These are phyloP conservation scores for Burhinus bistriatus DNA, from an alignment of 2,113 vertebrate genomes.

Conservation along the genomic window DNA sequence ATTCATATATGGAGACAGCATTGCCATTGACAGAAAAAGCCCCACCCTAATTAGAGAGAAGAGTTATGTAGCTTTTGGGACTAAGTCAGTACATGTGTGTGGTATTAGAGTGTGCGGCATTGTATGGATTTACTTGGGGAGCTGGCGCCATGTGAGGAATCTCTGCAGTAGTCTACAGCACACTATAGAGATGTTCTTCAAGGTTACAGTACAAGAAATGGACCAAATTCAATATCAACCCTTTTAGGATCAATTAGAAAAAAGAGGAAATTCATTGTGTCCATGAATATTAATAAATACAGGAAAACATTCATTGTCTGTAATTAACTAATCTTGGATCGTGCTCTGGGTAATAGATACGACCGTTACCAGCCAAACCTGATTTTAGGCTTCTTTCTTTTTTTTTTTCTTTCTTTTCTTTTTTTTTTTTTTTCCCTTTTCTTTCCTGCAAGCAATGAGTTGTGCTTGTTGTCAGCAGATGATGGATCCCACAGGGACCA, in stretches of 20 bases:
- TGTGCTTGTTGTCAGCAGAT: background rate
- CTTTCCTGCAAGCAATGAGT: background rate
- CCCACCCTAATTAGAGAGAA: background rate
- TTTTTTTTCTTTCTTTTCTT: no score
- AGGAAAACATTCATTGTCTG: background rate
- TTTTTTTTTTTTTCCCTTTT: background rate
- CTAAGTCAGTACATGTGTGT: background rate
- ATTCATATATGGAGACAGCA: background rate
- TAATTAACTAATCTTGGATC: background rate
- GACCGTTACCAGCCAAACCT: background rate
- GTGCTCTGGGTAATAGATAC: background rate
- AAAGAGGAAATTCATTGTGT: background rate
- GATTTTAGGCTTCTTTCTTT: background rate
- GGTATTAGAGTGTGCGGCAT: background rate
- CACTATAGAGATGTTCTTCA: background rate
- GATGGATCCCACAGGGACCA: background rate
- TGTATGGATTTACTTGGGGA: background rate
- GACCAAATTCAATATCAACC: background rate
- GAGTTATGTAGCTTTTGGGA: background rate
- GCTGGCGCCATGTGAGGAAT: background rate
- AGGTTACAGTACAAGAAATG: background rate
- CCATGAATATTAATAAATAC: background rate
- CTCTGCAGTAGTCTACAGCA: background rate
- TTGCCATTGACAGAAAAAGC: background rate
- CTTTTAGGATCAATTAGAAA: background rate